A percentile compares a stretch with the other conserved stretches of the same genome.
These are phyloP conservation scores for Chloroceryle amazona DNA, from an alignment of 2,797 vertebrate species.

Conservation along the genomic window DNA sequence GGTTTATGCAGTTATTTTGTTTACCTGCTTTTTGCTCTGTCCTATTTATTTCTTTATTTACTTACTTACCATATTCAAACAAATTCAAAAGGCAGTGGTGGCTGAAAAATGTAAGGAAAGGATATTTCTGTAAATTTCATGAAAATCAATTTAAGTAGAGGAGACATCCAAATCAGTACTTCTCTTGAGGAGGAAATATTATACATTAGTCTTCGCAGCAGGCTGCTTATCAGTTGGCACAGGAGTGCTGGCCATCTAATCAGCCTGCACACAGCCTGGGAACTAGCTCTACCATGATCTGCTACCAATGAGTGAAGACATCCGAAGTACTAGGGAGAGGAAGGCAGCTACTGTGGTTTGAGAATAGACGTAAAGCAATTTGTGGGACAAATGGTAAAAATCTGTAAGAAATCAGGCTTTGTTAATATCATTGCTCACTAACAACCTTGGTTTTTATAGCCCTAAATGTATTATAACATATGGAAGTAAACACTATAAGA, in stretches of 20 bases:
- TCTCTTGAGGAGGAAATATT: neutral
- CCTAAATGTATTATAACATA: neutral
- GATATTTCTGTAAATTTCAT: neutral
- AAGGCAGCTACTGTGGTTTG: neutral
- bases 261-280: neutral
- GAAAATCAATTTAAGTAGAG: neutral
- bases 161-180: neutral
- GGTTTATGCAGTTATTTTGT: neutral
- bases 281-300: neutral
- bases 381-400: neutral
- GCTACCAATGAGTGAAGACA: neutral
- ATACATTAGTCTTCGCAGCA: neutral
- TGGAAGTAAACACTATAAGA: neutral
- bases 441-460: neutral
- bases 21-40: neutral
- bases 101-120: neutral
- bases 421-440: accelerated
- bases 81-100: neutral
- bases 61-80: neutral
- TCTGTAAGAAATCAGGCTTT: neutral
- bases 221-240: neutral
- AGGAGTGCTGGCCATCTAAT: neutral
- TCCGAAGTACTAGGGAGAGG: neutral
- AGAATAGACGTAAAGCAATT: neutral
- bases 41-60: neutral